Evolutionary conservation across 1,140 invertebrate genomes (phyloP), one percentile per base, ranked within the genome.

Genomic region (Drosophila pallidifrons): DNA sequence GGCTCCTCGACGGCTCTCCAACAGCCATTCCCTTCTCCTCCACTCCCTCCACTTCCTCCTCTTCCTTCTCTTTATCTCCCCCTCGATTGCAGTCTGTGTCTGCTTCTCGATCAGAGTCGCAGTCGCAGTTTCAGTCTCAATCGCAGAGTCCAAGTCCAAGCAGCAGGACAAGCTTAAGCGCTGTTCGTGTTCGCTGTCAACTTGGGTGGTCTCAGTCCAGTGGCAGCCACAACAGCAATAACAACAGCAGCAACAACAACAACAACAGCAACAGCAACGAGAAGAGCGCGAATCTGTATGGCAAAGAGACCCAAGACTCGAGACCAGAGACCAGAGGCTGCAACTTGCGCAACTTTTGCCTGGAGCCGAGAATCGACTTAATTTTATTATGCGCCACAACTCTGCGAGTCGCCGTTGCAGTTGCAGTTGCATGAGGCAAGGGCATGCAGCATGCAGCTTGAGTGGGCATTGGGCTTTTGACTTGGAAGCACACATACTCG

Each of bases 161-260:
- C 32, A 64, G 57, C 67, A 87, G 83, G 83, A 89, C 83, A 88
- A 88, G 85, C 86, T 89, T 89, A 89, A 89, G 81, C 85, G 85
- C 72, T 89, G 85, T 89, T 89, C 89, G 89, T 91, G 81, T 91
- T 91, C 78, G 71, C 90, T 91, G 91, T 91, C 91, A 91, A 91
- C 91, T 91, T 91, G 91, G 91, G 91, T 91, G 91, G 91, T 91
- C 91, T 55, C 32, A 88, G 76, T 74, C 63, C 63, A 64, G 49
- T 49, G 35, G 49, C 55, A 67, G 46, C 45, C 59, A 63, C 68
- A 54, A 43, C 13, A 45, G 1, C 49, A 67, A n/a, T 49, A 47
- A 38, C 54, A 58, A n/a, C 58, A 41, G 41, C 52, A 58, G 35
- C 51, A 65, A 59, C 61, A 55, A 38, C 66, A 71, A 10, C 35